Percentiles rank a stretch among this genome's conserved stretches.
phyloP scores from a whole-genome alignment of 2,888 invertebrate species.

The Dromius quadrimaculatus region DNA sequence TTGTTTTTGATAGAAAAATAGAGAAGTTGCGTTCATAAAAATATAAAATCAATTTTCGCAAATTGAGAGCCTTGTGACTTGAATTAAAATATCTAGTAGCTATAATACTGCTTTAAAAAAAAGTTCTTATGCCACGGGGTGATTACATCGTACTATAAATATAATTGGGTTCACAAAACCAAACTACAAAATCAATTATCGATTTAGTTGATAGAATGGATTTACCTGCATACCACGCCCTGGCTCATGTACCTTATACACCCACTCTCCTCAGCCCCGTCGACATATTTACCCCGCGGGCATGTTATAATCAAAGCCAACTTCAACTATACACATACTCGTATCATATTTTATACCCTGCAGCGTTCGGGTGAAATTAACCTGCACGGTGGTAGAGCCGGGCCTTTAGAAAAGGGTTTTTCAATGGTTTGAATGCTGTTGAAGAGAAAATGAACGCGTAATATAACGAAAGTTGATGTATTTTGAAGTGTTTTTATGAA shows the following conservation, averaged over 20 bases:
- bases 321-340: slow-evolving; percentile 35
- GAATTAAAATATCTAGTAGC: too few relatives aligned
- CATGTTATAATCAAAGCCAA: slow-evolving; percentile 39
- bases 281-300: slow-evolving; percentile 25
- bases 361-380: slow-evolving; percentile 19
- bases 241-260: neutral
- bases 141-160: neutral
- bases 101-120: too few relatives aligned
- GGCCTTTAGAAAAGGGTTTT: neutral
- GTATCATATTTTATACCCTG: slow-evolving; percentile 30
- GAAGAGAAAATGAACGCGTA: too few relatives aligned
- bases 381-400: neutral
- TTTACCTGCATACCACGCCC: slow-evolving; percentile 28
- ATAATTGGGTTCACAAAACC: neutral
- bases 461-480: too few relatives aligned
- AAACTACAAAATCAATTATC: slow-evolving; percentile 25
- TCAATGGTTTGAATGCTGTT: neutral
- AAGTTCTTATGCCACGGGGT: too few relatives aligned
- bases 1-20: too few relatives aligned
- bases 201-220: neutral
- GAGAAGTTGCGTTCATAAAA: too few relatives aligned
- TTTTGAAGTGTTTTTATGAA: too few relatives aligned
- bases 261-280: neutral
- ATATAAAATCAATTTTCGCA: too few relatives aligned
- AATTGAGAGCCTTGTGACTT: too few relatives aligned